These are phyloP conservation scores for Cylas formicarius DNA, from an alignment of 1,140 invertebrate species.

Conservation along the genomic window DNA sequence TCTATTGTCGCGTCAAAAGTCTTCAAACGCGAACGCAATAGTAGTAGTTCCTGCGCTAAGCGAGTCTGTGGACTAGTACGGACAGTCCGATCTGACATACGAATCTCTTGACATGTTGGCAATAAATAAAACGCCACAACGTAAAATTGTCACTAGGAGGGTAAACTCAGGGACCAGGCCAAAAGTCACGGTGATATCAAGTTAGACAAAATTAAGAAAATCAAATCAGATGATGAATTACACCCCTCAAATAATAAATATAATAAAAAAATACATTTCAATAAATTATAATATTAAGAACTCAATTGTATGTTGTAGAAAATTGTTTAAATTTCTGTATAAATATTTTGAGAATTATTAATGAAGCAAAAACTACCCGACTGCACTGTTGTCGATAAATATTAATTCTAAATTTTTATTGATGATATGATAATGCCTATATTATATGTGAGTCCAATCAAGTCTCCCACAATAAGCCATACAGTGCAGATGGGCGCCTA, in stretches of 20 bases:
- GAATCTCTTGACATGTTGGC: conserved; percentile 11
- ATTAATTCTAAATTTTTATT: conserved; percentile 32
- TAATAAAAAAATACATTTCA: conserved; percentile 33
- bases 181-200: conserved; percentile 44
- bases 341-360: conserved; percentile 27
- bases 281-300: conserved; percentile 34
- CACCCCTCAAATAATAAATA: conserved; percentile 22
- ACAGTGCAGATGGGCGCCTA: conserved; percentile 36
- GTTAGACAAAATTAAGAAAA: conserved; percentile 37
- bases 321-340: conserved; percentile 33
- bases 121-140: no score
- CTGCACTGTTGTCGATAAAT: conserved; percentile 29
- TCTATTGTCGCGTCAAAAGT: no score
- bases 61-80: no score
- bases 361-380: conserved; percentile 27
- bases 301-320: conserved; percentile 39
- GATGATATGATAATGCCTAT: conserved; percentile 21
- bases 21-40: no score
- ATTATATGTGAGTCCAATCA: conserved; percentile 31
- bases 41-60: no score
- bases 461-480: conserved; percentile 28
- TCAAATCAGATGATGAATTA: conserved; percentile 33
- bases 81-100: conserved; percentile 32
- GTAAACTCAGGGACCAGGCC: conserved; percentile 44
- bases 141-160: conserved; percentile 32